Evolutionary conservation across 2,113 vertebrate species (phyloP), one percentile per base, ranked within the genome.

Genomic region (Gambusia affinis): DNA sequence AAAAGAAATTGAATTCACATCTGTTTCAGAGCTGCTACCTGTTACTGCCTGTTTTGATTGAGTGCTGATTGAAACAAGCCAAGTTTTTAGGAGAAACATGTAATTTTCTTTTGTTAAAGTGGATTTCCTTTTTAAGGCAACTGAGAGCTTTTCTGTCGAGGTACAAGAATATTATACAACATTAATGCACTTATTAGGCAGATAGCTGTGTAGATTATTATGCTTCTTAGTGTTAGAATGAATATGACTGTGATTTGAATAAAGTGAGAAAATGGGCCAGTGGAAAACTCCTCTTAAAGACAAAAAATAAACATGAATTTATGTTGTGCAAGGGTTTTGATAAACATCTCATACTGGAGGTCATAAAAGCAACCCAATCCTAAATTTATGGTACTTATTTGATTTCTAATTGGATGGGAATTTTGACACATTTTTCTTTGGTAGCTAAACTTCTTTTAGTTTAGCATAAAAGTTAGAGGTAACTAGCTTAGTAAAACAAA

Each of bases 101-200:
- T 54, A 47, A 54, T 77, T 76, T 63, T 82, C 35, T 88, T 82
- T 31, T 88, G 81, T 88, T 30, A 75, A 79, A 71, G 81, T 86
- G 79, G 70, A 83, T 87, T 84, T 72, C 72, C 70, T 81, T 72
- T 80, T 77, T 72, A 89, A 74, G 79, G 89, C 88, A 91, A 87
- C 72, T 74, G 86, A 90, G 76, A 91, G 85, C 65, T 78, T 88
- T 89, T 92, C 61, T 87, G 63, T 89, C 69, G 77, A 89, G 91
- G 87, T 91, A 92, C 81, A 78, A 85, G 91, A 89, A 84, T 81
- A 54, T 89, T 88, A 35, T 65, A 85, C 88, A 90, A 91, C 87
- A 84, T n/a, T 93, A 79, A 67, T 94, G 95, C 94, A 95, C 95
- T 96, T 96, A 91, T 31, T 71, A 93, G 87, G 82, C 88, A 85